Evolutionary conservation across 2,888 invertebrate species (phyloP).

Genomic region (Dolichopus griseipennis): DNA sequence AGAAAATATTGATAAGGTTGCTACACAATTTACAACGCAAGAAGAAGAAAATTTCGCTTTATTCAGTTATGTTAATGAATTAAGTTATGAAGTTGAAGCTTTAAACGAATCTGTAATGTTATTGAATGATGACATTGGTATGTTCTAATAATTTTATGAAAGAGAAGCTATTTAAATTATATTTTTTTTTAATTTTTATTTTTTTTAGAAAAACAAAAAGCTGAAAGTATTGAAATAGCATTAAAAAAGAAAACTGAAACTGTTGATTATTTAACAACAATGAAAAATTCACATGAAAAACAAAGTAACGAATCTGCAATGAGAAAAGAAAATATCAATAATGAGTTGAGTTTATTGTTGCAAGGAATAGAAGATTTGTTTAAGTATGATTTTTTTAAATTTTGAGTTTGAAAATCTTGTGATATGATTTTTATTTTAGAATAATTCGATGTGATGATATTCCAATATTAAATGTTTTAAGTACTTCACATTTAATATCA

Average conservation of each 20-base stretch:
- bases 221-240: conserved; percentile 35
- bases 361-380: conserved; percentile 47
- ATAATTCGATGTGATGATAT: conserved; percentile 64
- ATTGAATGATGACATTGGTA: conserved; percentile 56
- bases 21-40: conserved; percentile 66
- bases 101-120: conserved; percentile 59
- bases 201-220: conserved; percentile 34
- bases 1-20: conserved; percentile 57
- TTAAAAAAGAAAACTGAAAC: conserved; percentile 36
- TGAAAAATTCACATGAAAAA: conserved; percentile 23
- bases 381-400: conserved; percentile 24
- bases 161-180: neutral
- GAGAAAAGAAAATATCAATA: conserved; percentile 31
- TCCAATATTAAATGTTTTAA: conserved; percentile 61
- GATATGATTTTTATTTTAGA: conserved; percentile 43
- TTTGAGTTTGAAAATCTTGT: neutral
- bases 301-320: conserved; percentile 31
- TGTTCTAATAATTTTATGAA: conserved; percentile 2
- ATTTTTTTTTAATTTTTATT: neutral
- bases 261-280: conserved; percentile 33
- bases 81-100: conserved; percentile 73
- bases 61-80: conserved; percentile 83
- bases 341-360: conserved; percentile 38
- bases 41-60: conserved; percentile 88
- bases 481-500: conserved; percentile 62